Evolutionary conservation across 2,888 invertebrate species (phyloP).

Genomic region (Agrilus cyanescens): DNA sequence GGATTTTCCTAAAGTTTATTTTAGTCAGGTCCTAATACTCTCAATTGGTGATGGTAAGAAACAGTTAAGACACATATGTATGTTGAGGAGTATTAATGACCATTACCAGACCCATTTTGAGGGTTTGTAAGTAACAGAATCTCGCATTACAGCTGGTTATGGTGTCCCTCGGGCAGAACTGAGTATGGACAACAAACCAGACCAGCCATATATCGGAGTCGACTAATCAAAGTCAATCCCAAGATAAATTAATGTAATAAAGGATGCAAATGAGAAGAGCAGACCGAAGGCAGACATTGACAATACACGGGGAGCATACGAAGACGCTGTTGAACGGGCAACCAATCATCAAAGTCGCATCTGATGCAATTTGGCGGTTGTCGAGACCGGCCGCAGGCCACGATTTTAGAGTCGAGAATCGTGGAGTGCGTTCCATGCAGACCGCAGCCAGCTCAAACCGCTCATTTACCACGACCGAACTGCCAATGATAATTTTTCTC

Average conservation of each 20-base stretch:
- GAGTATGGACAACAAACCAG: too few species aligned
- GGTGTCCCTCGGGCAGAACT: too few species aligned
- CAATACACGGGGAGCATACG: neutral
- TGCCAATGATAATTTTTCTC: slow-evolving; percentile 38
- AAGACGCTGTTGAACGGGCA: slow-evolving; percentile 13
- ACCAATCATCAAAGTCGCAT: slow-evolving; percentile 35
- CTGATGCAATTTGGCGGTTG: slow-evolving; percentile 30
- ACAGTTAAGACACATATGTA: too few species aligned
- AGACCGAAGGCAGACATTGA: neutral
- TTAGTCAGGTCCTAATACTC: too few species aligned
- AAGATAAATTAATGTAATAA: neutral
- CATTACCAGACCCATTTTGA: too few species aligned
- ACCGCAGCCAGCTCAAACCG: slow-evolving; percentile 27
- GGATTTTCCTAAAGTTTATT: too few species aligned
- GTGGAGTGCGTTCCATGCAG: slow-evolving; percentile 17
- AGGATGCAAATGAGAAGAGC: neutral
- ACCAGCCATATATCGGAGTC: too few species aligned
- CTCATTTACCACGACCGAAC: slow-evolving; percentile 32
- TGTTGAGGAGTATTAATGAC: too few species aligned
- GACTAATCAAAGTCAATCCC: neutral
- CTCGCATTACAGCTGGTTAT: too few species aligned
- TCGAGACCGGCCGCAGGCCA: slow-evolving; percentile 23
- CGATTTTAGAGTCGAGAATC: slow-evolving; percentile 32
- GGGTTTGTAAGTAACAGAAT: too few species aligned
- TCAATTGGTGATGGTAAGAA: too few species aligned